Conservation (phyloP, 2,797 vertebrate species). For the Gorsachius magnificus region DNA sequence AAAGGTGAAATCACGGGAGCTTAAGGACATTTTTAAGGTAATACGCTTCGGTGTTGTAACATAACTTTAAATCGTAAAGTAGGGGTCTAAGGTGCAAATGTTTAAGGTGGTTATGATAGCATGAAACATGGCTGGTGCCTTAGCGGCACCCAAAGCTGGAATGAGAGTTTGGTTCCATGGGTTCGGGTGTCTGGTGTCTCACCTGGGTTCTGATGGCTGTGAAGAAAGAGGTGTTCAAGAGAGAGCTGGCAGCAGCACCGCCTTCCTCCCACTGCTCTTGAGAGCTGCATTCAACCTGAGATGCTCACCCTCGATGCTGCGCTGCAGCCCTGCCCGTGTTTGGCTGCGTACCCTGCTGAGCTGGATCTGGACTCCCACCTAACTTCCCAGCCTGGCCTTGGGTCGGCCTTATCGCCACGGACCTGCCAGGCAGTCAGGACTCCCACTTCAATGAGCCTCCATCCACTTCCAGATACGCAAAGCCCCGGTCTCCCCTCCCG, state of each 20-base stretch:
- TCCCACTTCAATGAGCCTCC: neutral
- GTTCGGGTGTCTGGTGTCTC: neutral
- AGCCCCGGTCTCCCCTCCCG: neutral
- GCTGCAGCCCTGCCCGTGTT: neutral
- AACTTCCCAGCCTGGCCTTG: neutral
- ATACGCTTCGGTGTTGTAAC: neutral
- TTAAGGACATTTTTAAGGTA: neutral
- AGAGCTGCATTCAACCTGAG: neutral
- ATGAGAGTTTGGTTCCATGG: neutral
- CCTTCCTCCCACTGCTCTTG: neutral
- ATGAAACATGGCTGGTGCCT: neutral
- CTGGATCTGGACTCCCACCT: neutral
- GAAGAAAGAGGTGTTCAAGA: too few species aligned
- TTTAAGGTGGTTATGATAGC: neutral
- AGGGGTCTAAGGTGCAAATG: neutral
- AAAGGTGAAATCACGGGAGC: neutral
- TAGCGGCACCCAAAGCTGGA: neutral
- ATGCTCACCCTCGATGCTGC: neutral
- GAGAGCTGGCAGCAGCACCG: neutral
- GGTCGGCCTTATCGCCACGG: neutral
- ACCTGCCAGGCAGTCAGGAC: neutral
- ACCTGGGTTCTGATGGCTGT: neutral
- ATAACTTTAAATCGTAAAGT: neutral
- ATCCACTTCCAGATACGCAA: neutral
- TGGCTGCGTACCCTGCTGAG: neutral